phyloP scores from a whole-genome alignment of 2,888 invertebrate genomes.

The Barypeithes pellucidus region DNA sequence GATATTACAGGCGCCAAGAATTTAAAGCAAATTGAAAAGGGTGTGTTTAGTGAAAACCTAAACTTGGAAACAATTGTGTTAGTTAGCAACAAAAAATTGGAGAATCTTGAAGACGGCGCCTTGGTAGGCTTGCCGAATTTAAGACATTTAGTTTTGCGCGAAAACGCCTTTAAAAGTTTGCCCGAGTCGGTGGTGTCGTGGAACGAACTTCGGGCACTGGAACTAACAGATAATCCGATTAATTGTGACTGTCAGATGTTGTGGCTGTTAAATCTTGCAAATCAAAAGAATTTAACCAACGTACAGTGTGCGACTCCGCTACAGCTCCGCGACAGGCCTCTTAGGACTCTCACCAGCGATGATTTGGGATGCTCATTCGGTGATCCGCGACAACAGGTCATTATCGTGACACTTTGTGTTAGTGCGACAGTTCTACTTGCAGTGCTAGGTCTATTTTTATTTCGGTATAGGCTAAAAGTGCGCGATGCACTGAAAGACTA shows the following conservation, averaged over 20 bases:
- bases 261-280: conserved; percentile 84
- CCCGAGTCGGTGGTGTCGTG: conserved; percentile 88
- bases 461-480: conserved; percentile 85
- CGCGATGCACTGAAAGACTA: conserved; percentile 88
- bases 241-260: conserved; percentile 86
- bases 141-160: conserved; percentile 82
- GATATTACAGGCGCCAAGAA: conserved; percentile 86
- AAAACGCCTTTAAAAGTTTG: conserved; percentile 81
- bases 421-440: conserved; percentile 82
- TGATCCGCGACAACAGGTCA: conserved; percentile 85
- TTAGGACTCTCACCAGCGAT: conserved; percentile 81
- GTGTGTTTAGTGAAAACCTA: conserved; percentile 85
- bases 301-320: conserved; percentile 84
- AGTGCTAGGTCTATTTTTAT: conserved; percentile 82
- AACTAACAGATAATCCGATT: conserved; percentile 88
- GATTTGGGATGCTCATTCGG: conserved; percentile 88
- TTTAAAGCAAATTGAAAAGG: conserved; percentile 82
- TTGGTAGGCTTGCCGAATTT: conserved; percentile 86
- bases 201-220: conserved; percentile 82
- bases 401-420: conserved; percentile 84
- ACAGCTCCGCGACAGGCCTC: conserved; percentile 80
- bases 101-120: conserved; percentile 83
- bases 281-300: conserved; percentile 77
- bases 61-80: conserved; percentile 86
- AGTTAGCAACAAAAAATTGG: conserved; percentile 84